phyloP scores from a whole-genome alignment of 2,888 invertebrate species.

The Thereva unica region DNA sequence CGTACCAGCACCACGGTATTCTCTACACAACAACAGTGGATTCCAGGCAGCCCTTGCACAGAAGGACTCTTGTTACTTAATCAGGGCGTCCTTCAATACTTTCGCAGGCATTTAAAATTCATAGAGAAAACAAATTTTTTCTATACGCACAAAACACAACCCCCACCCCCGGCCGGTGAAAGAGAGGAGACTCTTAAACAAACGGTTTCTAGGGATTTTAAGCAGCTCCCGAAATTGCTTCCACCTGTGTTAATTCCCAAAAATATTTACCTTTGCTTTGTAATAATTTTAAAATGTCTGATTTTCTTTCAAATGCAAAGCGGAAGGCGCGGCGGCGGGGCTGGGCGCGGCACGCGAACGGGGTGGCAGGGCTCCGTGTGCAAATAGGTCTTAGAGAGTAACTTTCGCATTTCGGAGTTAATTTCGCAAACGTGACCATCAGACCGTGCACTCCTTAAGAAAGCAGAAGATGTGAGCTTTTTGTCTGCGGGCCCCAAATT shows the following conservation, averaged over 20 bases:
- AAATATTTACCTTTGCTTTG: conserved; percentile 23
- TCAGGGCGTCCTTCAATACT: no score
- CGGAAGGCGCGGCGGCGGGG: no score
- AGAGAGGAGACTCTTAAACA: conserved; percentile 2
- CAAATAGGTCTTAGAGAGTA: conserved; percentile 18
- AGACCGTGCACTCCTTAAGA: conserved; percentile 31
- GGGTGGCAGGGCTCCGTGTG: neutral
- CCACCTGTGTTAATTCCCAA: conserved; percentile 30
- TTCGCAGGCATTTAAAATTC: no score
- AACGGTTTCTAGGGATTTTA: neutral
- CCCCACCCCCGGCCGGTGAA: no score
- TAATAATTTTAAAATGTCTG: conserved; percentile 21
- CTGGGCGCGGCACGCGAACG: no score
- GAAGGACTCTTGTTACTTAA: no score
- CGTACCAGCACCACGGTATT: no score
- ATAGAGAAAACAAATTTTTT: no score
- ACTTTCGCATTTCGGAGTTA: conserved; percentile 28
- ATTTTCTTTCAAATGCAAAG: conserved; percentile 18
- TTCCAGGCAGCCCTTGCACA: no score
- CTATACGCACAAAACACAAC: no score
- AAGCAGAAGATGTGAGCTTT: conserved; percentile 7
- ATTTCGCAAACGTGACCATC: conserved; percentile 23
- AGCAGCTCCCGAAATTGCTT: conserved; percentile 1
- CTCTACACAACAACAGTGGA: no score
- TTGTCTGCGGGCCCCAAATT: neutral